A percentile compares a stretch with the other conserved stretches of the same genome.
Evolutionary conservation across 1,140 invertebrate species (phyloP).

Genomic region (Achroia grisella): DNA sequence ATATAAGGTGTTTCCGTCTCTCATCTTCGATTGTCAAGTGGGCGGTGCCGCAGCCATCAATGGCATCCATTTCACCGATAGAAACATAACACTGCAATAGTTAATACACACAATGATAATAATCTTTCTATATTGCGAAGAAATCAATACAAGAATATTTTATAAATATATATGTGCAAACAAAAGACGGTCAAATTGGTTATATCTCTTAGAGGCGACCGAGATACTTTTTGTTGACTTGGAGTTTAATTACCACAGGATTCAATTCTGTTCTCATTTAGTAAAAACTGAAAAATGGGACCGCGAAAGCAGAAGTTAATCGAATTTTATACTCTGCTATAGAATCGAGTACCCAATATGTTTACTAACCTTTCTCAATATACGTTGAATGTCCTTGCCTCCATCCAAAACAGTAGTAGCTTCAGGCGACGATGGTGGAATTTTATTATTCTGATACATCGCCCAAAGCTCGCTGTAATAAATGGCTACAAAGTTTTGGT

Average conservation of each 20-base stretch:
- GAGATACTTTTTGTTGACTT: too few relatives aligned
- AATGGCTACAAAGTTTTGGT: constrained; percentile 46
- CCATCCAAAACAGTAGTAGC: constrained; percentile 26
- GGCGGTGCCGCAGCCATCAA: constrained; percentile 62
- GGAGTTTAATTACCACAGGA: too few relatives aligned
- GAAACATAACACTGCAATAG: constrained; percentile 53
- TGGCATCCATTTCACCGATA: constrained; percentile 60
- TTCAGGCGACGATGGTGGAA: constrained; percentile 44
- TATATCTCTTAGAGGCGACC: too few relatives aligned
- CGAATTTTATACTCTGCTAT: too few relatives aligned
- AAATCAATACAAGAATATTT: too few relatives aligned
- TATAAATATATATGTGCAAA: too few relatives aligned
- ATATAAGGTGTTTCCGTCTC: constrained; percentile 49
- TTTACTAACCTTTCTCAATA: constrained; percentile 52
- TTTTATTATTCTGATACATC: constrained; percentile 27
- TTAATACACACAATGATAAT: too few relatives aligned
- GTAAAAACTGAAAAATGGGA: too few relatives aligned
- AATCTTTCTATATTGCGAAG: too few relatives aligned
- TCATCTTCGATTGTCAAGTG: constrained; percentile 53
- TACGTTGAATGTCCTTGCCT: constrained; percentile 43
- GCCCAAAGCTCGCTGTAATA: constrained; percentile 65
- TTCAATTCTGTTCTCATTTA: too few relatives aligned
- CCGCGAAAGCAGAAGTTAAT: too few relatives aligned
- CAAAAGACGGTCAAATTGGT: too few relatives aligned
- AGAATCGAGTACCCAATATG: not conserved